Base-by-base conservation (phyloP, 1,140 invertebrate species). In the Drosophila pseudoananassae region DNA sequence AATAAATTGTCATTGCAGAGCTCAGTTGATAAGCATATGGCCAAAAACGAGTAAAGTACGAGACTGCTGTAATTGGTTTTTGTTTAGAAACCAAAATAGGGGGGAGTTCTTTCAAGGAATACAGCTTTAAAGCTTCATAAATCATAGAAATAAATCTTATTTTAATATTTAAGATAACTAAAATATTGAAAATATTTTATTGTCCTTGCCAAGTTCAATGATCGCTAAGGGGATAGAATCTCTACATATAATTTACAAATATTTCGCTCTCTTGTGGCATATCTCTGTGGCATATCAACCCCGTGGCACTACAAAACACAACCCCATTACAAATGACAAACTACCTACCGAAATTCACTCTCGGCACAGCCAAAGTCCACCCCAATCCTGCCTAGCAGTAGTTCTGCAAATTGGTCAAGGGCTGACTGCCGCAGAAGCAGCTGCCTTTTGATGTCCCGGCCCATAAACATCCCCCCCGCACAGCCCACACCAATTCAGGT, bases 1-100 rank as follows among this genome's bases (percentile, higher is more conserved):
- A 85, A 87, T 85, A 87, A 87, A 85, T 82, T 74, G 72, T 68
- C 68, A 77, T 74, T 74, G 74, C 63, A 60, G 53, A 50, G 58
- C 14, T 59, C 47, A 69, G 59, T 57, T 76, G 81, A 85, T 87
- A 87, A 85, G 82, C 60, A 68, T 54, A 76, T 55, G 46, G 50
- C 65, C 65, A 40, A 76, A 76, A 66, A 63, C 31, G 15, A 40
- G 25, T 58, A 52, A n/a, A 40, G 25, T 58, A 52, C 46, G 38
- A 72, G 71, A 50, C 50, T 38, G 56, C 45, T 17, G 43, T 52
- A 76, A 52, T 59, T 51, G 65, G 25, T 29, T 51, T 70, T 58
- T 29, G 23, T 70, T 58, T 20, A 40, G 64, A 50, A 23, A 40
- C 10, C 4, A 1, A 2, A 4, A 8, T 0, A 1, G 1, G 15